phyloP scores from a whole-genome alignment of 2,113 vertebrate species.

The Tragelaphus imberbis region DNA sequence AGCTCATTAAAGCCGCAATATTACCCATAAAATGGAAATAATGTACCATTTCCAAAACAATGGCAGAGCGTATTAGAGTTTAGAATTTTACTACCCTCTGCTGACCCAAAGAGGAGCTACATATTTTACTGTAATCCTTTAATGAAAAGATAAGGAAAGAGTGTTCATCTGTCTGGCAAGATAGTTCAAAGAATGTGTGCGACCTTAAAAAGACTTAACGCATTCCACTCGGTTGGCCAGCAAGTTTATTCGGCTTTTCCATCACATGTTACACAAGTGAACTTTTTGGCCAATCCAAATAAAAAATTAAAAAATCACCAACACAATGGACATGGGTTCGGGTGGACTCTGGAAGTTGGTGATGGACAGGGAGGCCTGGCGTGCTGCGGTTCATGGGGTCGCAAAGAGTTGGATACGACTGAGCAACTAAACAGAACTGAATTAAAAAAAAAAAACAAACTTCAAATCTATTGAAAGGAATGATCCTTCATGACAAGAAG shows the following conservation, averaged over 20 bases:
- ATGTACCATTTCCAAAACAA: neutral
- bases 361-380: too few species aligned
- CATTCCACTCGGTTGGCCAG: neutral
- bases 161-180: neutral
- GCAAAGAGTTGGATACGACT: too few species aligned
- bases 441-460: neutral
- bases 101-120: neutral
- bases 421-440: too few species aligned
- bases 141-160: neutral
- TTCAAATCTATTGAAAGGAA: neutral
- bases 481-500: neutral
- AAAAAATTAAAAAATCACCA: neutral
- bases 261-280: neutral
- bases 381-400: fast-evolving
- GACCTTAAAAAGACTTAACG: neutral
- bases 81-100: neutral
- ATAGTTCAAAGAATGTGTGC: neutral
- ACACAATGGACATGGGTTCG: too few species aligned
- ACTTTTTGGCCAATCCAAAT: neutral
- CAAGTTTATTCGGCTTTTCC: neutral
- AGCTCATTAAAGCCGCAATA: neutral
- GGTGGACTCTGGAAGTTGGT: too few species aligned
- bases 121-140: neutral
- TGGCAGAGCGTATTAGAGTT: neutral
- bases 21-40: neutral